Percentiles rank a stretch among this genome's conserved stretches.
Conservation (phyloP, 2,888 invertebrate species). For the Syrista parreyssii region DNA sequence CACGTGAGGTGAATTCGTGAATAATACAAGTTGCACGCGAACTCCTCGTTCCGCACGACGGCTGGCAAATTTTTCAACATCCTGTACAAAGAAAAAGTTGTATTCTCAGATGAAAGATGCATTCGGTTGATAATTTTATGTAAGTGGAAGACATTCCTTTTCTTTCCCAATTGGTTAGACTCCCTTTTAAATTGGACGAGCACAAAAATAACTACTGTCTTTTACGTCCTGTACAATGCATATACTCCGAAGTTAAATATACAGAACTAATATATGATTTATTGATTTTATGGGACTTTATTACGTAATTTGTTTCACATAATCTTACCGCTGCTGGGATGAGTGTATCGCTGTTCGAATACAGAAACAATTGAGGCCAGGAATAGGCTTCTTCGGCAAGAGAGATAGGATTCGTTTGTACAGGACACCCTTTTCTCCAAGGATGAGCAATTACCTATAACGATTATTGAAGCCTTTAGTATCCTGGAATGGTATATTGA, state of each 20-base stretch:
- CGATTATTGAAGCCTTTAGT: constrained; percentile 22
- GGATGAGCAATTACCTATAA: constrained; percentile 62
- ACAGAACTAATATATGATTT: constrained; percentile 10
- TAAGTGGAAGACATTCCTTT: background rate
- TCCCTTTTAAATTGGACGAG: too few species aligned
- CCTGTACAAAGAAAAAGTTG: constrained; percentile 61
- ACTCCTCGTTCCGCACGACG: constrained; percentile 72
- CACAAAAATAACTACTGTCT: too few species aligned
- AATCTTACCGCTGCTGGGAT: constrained; percentile 71
- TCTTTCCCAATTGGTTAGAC: too few species aligned
- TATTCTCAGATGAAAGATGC: too few species aligned
- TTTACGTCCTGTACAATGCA: background rate
- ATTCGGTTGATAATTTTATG: background rate
- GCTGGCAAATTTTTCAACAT: constrained; percentile 76
- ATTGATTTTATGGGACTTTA: background rate
- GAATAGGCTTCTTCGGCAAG: constrained; percentile 71
- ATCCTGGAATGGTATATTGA: too few species aligned
- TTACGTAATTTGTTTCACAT: constrained; percentile 5
- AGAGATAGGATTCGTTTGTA: constrained; percentile 71
- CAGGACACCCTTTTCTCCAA: constrained; percentile 59
- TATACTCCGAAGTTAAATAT: constrained; percentile 1
- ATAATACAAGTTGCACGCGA: constrained; percentile 72
- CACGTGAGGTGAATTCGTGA: constrained; percentile 81
- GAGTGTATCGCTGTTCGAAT: constrained; percentile 77
- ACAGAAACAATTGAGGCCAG: constrained; percentile 80